Percentiles rank a stretch among this genome's conserved stretches.
These are phyloP conservation scores for Raja brachyura DNA, from an alignment of 2,113 vertebrate species.

Conservation along the genomic window DNA sequence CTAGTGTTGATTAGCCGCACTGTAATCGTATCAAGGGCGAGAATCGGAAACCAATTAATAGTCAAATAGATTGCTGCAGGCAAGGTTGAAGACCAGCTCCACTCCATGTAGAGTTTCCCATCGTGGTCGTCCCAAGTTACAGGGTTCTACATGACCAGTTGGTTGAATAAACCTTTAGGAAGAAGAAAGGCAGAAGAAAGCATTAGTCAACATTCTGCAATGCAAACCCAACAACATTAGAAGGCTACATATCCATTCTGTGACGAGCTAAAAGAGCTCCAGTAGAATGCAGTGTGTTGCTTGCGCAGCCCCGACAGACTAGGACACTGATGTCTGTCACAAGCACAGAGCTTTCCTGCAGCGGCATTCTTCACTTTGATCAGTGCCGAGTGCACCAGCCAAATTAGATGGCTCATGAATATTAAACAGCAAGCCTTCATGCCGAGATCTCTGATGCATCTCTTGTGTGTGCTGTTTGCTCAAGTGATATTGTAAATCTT, in stretches of 20 bases:
- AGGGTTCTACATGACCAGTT: slow-evolving; percentile 86
- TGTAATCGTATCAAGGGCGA: slow-evolving; percentile 40
- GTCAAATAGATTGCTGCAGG: slow-evolving; percentile 56
- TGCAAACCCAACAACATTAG: neutral
- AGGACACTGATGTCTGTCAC: slow-evolving; percentile 39
- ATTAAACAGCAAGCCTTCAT: slow-evolving; percentile 52
- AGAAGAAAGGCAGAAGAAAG: slow-evolving; percentile 40
- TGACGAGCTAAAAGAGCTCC: neutral
- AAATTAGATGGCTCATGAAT: slow-evolving; percentile 58
- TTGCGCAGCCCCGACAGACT: slow-evolving; percentile 18
- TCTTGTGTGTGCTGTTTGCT: slow-evolving; percentile 40
- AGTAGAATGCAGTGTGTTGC: slow-evolving; percentile 15
- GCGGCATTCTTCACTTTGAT: slow-evolving; percentile 45
- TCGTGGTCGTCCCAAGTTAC: slow-evolving; percentile 64
- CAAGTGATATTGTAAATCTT: slow-evolving; percentile 44
- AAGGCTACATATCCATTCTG: neutral
- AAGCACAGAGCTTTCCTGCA: slow-evolving; percentile 41
- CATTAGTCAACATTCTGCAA: neutral
- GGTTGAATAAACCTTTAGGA: slow-evolving; percentile 68
- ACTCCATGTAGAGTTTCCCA: slow-evolving; percentile 84
- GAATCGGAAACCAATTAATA: slow-evolving; percentile 40
- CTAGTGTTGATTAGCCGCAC: slow-evolving; percentile 21
- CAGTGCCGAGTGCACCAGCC: slow-evolving; percentile 46
- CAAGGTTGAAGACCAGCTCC: slow-evolving; percentile 83
- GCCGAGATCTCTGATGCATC: slow-evolving; percentile 43